Conservation (phyloP, 2,113 vertebrate genomes). For the Hipposideros armiger region DNA sequence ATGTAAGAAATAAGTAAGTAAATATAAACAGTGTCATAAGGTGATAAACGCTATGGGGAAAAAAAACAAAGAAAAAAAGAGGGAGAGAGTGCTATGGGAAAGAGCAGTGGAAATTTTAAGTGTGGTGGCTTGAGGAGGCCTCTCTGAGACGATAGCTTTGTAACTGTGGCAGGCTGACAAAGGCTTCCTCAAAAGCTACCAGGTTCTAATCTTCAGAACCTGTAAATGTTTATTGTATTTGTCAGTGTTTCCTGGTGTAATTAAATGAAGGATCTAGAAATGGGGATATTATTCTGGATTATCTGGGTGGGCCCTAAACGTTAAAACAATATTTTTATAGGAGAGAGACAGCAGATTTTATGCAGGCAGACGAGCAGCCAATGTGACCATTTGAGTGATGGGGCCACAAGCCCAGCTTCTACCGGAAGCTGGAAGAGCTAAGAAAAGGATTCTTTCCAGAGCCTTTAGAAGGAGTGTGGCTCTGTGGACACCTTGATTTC, state of each 20-base stretch:
- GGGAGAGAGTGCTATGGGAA: not conserved
- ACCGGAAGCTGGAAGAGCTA: not conserved
- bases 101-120: not conserved
- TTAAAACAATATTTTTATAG: not conserved
- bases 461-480: not conserved
- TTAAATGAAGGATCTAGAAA: not conserved
- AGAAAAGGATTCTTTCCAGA: not conserved
- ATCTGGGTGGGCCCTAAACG: not conserved
- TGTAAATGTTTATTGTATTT: not conserved
- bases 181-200: not conserved
- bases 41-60: not conserved
- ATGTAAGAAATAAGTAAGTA: not conserved
- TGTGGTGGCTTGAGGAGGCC: not conserved
- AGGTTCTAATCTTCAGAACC: not conserved
- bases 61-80: not conserved
- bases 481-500: not conserved
- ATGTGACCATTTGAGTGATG: not conserved
- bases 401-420: not conserved
- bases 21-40: not conserved
- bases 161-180: not conserved
- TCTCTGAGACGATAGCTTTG: not conserved
- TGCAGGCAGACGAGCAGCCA: not conserved
- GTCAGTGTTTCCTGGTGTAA: not conserved
- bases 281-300: not conserved
- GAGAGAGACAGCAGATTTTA: not conserved